Evolutionary conservation across 2,797 vertebrate species (phyloP), one percentile per base, ranked within the genome.

Genomic region (Yasuhikotakia modesta): DNA sequence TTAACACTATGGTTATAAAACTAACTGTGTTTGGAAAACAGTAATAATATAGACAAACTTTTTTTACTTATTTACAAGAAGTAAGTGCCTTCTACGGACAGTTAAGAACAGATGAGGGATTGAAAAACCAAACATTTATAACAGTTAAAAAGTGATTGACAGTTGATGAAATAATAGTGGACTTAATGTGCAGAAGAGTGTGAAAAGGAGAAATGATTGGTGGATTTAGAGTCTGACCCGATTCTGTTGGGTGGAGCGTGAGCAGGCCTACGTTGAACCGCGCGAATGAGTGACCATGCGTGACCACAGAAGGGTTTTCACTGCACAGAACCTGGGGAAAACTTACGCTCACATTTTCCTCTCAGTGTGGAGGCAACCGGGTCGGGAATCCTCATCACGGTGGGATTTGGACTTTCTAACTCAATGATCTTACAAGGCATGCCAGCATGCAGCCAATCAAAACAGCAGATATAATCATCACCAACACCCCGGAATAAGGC

Each of bases 391-490:
- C 78, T 83, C 82, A 61, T 68, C 73, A 80, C 45, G 81, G 43
- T 10, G 16, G 80, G 80, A 17, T 32, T n/a, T 21, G 67, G 88
- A 91, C 89, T 87, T 89, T 90, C 88, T 90, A 84, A 84, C 84
- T 64, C 57, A 60, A 35, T 17, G 46, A 21, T 73, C 45, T 50
- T 77, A 83, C 50, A 81, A 82, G 73, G 21, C 92, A 92, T 92
- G 92, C 90, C 76, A 85, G 73, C 91, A 92, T 91, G 90, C 91
- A 88, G 84, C 86, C 83, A 90, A 88, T 87, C 85, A 81, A 27
- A 85, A 69, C 69, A 88, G 86, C 80, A 74, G 71, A 84, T 22
- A 24, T 57, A 78, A 79, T 63, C 80, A 80, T 82, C 77, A 0
- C 74, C 66, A 76, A 80, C 63, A 45, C 71, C 75, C 76, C 84